Base-by-base conservation (phyloP, 1,140 invertebrate genomes). In the Pseudobourletiella spinata region DNA sequence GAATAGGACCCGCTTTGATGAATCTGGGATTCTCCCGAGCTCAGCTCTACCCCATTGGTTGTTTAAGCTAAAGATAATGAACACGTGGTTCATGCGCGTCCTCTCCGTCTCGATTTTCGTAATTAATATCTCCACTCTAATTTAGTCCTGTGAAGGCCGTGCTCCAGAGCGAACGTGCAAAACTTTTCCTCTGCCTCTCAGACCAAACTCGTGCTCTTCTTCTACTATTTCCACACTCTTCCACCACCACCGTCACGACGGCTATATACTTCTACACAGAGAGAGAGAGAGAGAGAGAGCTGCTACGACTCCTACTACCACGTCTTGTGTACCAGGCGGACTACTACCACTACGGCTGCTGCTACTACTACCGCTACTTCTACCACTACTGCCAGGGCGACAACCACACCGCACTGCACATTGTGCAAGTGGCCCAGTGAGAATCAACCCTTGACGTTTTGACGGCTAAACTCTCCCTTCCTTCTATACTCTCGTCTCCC, bases 61-160 rank as follows among this genome's bases (percentile, higher is more conserved):
- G 35, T 54, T 60, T 51, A 48, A 66, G 51, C 39, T 35, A 51
- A 59, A 63, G 65, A 67, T 67, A 67, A 67, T 67, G 65, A 67
- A 64, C 66, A 64, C 61, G 59, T 61, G 61, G 66, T 67, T 67
- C 66, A 67, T 67, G 66, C 66, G 66, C 66, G 57, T 60, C 55
- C 61, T 67, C 57, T 60, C 58, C 35, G 57, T 50, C 58, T 64
- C 52, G 63, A 57, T 65, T 65, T 61, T 65, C 63, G 58, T 61
- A 65, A 65, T 65, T 65, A 65, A 65, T 65, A 65, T 65, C 63
- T 65, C 54, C 42, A 48, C 43, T 57, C 52, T 61, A 61, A 61
- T 65, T 65, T 61, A 65, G 63, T 65, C 63, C 44, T 61, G 42
- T 24, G 55, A 61, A 57, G 54, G 46, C 59, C 59, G 51, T 57